A percentile compares a stretch with the other conserved stretches of the same genome.
phyloP scores from a whole-genome alignment of 2,797 vertebrate species.

The Podarcis lilfordi region DNA sequence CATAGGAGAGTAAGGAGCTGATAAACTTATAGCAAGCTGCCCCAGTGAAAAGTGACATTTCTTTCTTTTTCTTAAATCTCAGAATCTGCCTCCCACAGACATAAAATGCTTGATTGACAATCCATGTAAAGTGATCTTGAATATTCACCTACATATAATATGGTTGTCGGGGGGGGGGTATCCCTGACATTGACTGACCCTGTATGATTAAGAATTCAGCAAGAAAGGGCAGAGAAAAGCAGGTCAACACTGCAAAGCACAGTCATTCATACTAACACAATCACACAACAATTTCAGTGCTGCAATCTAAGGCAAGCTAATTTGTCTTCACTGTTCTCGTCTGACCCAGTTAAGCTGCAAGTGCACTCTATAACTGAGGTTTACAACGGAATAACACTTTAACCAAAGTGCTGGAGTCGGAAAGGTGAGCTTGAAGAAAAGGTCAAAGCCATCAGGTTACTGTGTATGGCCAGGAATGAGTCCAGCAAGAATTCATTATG shows the following conservation, averaged over 20 bases:
- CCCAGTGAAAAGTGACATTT: background rate
- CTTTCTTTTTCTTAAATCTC: background rate
- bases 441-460: slow-evolving; percentile 19
- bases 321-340: slow-evolving; percentile 4
- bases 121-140: background rate
- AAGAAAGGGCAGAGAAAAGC: slow-evolving; percentile 4
- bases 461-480: slow-evolving; percentile 5
- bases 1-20: background rate
- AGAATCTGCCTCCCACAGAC: background rate
- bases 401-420: background rate
- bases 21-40: background rate
- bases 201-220: slow-evolving; percentile 13
- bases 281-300: background rate
- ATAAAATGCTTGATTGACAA: background rate
- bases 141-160: background rate
- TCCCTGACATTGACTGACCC: background rate
- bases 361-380: background rate
- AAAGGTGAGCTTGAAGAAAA: slow-evolving; percentile 6
- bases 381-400: slow-evolving; percentile 17
- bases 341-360: background rate
- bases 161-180: background rate
- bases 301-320: background rate
- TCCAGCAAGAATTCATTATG: slow-evolving; percentile 6
- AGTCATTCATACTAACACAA: slow-evolving; percentile 24
- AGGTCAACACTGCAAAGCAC: slow-evolving; percentile 2